These are phyloP conservation scores for Chascanopsetta lugubris DNA, from an alignment of 2,113 vertebrate genomes.

Conservation along the genomic window DNA sequence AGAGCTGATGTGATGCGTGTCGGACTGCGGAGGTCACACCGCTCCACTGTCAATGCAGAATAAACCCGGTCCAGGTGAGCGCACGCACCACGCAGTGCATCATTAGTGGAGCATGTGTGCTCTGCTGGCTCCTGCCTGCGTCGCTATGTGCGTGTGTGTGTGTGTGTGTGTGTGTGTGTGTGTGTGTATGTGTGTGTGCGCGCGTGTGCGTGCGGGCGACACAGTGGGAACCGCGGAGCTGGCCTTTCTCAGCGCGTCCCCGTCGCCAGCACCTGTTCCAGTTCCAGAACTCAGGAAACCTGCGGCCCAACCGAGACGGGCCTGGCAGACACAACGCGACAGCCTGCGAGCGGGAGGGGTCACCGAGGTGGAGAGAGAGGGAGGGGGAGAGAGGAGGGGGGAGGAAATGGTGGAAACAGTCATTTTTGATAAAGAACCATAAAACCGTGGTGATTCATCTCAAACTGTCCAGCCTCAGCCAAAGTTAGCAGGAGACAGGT, in stretches of 20 bases:
- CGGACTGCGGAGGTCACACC: constrained; percentile 22
- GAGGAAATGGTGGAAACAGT: constrained; percentile 12
- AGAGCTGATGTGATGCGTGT: constrained; percentile 11
- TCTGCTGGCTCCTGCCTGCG: constrained; percentile 14
- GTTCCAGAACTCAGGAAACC: constrained; percentile 78
- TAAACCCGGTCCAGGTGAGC: constrained; percentile 39
- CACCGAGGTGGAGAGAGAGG: constrained; percentile 26
- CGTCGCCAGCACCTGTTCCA: constrained; percentile 76
- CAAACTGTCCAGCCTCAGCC: no score
- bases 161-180: constrained; percentile 27
- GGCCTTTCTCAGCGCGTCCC: constrained; percentile 73
- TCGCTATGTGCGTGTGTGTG: constrained; percentile 21
- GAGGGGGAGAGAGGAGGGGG: constrained; percentile 1
- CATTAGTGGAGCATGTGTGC: constrained; percentile 35
- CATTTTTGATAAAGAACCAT: constrained; percentile 20
- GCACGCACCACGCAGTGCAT: constrained; percentile 33
- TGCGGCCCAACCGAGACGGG: constrained; percentile 68
- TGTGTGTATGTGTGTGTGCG: constrained; percentile 3
- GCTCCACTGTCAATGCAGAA: background rate
- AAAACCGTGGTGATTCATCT: no score
- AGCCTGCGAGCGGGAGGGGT: constrained; percentile 70
- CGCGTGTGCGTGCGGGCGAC: constrained; percentile 31
- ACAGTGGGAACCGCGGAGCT: constrained; percentile 74
- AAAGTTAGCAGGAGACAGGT: no score
- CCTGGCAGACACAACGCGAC: constrained; percentile 79